Percentiles rank a stretch among this genome's conserved stretches.
Conservation (phyloP, 2,888 invertebrate species). For the Sinhomidia bicolor region DNA sequence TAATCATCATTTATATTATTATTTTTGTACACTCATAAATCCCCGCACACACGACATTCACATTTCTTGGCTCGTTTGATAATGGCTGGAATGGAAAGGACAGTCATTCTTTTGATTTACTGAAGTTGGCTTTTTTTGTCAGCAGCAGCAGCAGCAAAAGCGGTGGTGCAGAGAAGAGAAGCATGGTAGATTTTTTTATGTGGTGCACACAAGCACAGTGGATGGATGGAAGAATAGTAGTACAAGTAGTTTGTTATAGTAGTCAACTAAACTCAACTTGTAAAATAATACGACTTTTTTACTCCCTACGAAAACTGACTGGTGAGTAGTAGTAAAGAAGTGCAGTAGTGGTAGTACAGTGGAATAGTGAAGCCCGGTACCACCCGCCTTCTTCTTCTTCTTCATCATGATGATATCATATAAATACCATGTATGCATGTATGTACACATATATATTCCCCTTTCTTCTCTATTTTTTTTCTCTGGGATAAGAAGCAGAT, state of each 20-base stretch:
- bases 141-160: slow-evolving; percentile 50
- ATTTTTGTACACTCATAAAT: slow-evolving; percentile 72
- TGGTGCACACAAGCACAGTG: neutral
- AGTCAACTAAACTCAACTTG: slow-evolving; percentile 43
- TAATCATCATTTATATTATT: slow-evolving; percentile 75
- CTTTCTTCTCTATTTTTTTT: slow-evolving; percentile 16
- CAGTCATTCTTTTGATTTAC: slow-evolving; percentile 75
- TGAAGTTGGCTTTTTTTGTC: slow-evolving; percentile 73
- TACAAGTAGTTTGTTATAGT: too few species aligned
- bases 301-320: slow-evolving; percentile 3
- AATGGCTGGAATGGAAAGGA: slow-evolving; percentile 74
- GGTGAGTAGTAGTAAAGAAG: neutral
- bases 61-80: slow-evolving; percentile 76
- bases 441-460: neutral
- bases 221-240: slow-evolving; percentile 38
- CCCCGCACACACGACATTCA: slow-evolving; percentile 72
- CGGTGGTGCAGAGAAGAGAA: too few species aligned
- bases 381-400: slow-evolving; percentile 31
- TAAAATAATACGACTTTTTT: slow-evolving; percentile 41
- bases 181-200: neutral
- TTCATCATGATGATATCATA: neutral
- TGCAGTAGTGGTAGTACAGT: neutral
- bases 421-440: neutral
- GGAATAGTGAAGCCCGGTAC: slow-evolving; percentile 28
- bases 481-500: slow-evolving; percentile 69